Evolutionary conservation across 1,140 invertebrate genomes (phyloP).

Genomic region (Hetaerina americana): DNA sequence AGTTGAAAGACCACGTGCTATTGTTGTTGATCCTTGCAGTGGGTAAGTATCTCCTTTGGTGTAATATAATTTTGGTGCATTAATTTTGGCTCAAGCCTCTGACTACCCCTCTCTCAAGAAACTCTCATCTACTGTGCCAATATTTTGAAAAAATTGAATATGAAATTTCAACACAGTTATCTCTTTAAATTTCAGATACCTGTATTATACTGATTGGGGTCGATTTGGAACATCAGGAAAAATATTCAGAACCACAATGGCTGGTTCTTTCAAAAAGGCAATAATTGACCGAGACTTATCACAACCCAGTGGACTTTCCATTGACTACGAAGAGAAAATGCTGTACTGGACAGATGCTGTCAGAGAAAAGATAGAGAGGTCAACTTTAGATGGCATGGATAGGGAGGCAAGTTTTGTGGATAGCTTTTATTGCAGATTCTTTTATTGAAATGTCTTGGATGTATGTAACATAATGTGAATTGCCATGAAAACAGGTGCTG

Average conservation of each 20-base stretch:
- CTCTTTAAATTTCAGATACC: conserved; percentile 42
- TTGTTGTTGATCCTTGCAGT: conserved; percentile 93
- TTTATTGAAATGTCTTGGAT: background rate
- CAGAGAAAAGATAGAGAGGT: conserved; percentile 91
- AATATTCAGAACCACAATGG: conserved; percentile 93
- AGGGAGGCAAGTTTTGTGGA: conserved; percentile 30
- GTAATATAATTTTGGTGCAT: background rate
- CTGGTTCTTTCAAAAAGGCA: conserved; percentile 79
- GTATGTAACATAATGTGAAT: conserved; percentile 1
- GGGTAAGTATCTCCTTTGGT: conserved; percentile 39
- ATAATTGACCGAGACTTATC: conserved; percentile 85
- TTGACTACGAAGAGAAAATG: conserved; percentile 91
- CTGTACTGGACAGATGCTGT: conserved; percentile 98
- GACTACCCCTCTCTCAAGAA: too few relatives aligned
- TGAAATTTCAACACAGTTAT: too few relatives aligned
- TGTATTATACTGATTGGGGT: conserved; percentile 91
- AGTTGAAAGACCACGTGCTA: conserved; percentile 84
- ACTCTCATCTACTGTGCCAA: too few relatives aligned
- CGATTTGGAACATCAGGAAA: conserved; percentile 83
- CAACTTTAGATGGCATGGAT: conserved; percentile 69
- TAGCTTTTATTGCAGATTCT: conserved; percentile 11
- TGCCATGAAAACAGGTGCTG: conserved; percentile 51
- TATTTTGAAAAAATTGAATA: too few relatives aligned
- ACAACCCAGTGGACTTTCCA: conserved; percentile 88
- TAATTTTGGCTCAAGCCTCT: too few relatives aligned